A percentile compares a stretch with the other conserved stretches of the same genome.
phyloP scores from a whole-genome alignment of 2,113 vertebrate genomes.

The Callospermophilus lateralis region DNA sequence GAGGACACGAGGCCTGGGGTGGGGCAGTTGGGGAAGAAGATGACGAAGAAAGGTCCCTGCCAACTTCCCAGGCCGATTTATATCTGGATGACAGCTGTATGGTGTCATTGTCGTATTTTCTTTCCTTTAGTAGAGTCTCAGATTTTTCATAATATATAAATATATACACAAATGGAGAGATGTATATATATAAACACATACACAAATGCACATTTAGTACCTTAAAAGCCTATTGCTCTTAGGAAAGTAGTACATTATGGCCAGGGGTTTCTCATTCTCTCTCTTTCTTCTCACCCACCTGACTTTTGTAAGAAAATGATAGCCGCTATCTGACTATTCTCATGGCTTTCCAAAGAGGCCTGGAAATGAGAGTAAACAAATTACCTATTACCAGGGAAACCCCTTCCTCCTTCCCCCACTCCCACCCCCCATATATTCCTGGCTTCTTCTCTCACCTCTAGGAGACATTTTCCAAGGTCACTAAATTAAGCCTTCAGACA shows the following conservation, averaged over 20 bases:
- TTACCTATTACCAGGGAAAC: conserved; percentile 69
- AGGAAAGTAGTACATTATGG: not conserved
- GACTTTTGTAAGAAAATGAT: conserved; percentile 6
- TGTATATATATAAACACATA: not conserved
- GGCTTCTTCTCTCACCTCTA: conserved; percentile 74
- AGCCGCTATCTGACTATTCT: not conserved
- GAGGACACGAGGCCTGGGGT: rapidly evolving
- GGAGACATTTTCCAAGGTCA: conserved; percentile 88
- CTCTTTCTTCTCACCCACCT: not conserved
- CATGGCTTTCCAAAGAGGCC: not conserved
- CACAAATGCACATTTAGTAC: too few species aligned
- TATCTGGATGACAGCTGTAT: not conserved
- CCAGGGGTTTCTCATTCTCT: not conserved
- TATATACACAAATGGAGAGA: not conserved
- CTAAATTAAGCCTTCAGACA: conserved; percentile 89
- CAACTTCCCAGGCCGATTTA: rapidly evolving
- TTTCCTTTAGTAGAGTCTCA: not conserved
- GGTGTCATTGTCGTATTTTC: not conserved
- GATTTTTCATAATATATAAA: not conserved
- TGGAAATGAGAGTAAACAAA: conserved; percentile 72
- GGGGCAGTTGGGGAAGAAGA: too few species aligned
- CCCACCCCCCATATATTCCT: not conserved
- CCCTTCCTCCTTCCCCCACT: not conserved
- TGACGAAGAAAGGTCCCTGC: not conserved
- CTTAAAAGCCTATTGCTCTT: not conserved